Base-by-base conservation (phyloP, 2,888 invertebrate genomes). In the Bedellia somnulentella region DNA sequence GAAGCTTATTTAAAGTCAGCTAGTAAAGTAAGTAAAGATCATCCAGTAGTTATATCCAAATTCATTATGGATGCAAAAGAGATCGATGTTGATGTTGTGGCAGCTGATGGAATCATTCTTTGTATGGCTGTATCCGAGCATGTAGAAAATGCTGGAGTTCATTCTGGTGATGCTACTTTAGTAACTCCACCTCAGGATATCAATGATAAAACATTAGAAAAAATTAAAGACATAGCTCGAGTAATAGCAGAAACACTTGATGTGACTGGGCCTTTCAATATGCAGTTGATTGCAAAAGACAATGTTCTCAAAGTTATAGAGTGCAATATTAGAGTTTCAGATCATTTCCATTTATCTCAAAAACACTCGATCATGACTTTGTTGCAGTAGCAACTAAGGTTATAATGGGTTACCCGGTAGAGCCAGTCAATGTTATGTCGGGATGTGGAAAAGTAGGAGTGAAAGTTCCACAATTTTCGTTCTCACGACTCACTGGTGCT, bases 311-410 rank as follows among this genome's bases (percentile, higher is more conserved):
- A 93, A 79, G 99, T 99, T 3, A 99, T 99, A 38, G 99, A 99
- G 70, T 99, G 99, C 62, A 99, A 99, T 63, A 89, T 98, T 0
- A 80, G 99, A 42, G 98, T 98, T 1, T 99, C 98, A 0, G 99
- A 43, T 98, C 97, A 0, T 99, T 99, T 49, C 98, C 99, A n/a
- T 99, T 99, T 61, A 97, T 99, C 2, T 98, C 98, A 1, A 99
- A 99, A 75, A 96, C 98, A 0, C 75, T 99, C 31, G 92, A 95
- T 54, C 90, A 93, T 55, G 96, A 99, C 67, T 97, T 99, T 60
- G 93, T 99, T 10, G 97, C 96, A 2, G 89, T 90, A 71, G 99
- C 99, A 1, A 99, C 99, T 0, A 82, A 87, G 46, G 89, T 95
- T 2, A 94, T 99, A 32, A 80, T 97, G 39, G 94, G 94, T 9